Conservation (phyloP, 2,888 invertebrate species). For the Zhuqinia jingwanae region DNA sequence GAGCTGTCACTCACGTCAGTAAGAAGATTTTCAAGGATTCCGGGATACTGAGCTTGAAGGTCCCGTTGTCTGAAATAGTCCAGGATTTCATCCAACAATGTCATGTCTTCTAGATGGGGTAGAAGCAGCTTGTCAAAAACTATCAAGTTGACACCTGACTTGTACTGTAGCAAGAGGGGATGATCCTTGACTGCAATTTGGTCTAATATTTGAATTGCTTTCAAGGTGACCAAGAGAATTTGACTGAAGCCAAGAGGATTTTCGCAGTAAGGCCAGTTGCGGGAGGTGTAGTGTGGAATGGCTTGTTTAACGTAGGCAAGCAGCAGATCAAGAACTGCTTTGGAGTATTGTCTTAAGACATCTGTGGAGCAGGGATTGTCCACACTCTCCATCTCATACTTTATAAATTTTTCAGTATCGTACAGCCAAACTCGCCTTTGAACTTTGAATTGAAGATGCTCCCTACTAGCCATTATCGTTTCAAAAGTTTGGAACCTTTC, state of each 20-base stretch:
- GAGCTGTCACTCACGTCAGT: not conserved
- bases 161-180: conserved; percentile 45
- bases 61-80: conserved; percentile 40
- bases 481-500: not conserved
- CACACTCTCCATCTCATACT: not conserved
- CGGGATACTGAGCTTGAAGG: not conserved
- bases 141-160: not conserved
- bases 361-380: not conserved
- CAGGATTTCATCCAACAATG: conserved; percentile 28
- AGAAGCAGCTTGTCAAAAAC: conserved; percentile 49
- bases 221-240: conserved; percentile 2
- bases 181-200: not conserved
- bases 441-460: not conserved
- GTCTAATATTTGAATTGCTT: conserved; percentile 41
- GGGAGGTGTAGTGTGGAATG: not conserved
- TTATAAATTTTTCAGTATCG: conserved; percentile 50
- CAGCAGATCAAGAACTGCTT: not conserved
- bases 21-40: conserved; percentile 18
- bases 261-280: not conserved
- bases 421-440: conserved; percentile 50
- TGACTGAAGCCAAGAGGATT: conserved; percentile 57
- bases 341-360: not conserved
- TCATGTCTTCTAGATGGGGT: conserved; percentile 36
- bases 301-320: conserved; percentile 29
- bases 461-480: not conserved